These are phyloP conservation scores for Lateolabrax maculatus DNA, from an alignment of 2,797 vertebrate species.

Conservation along the genomic window DNA sequence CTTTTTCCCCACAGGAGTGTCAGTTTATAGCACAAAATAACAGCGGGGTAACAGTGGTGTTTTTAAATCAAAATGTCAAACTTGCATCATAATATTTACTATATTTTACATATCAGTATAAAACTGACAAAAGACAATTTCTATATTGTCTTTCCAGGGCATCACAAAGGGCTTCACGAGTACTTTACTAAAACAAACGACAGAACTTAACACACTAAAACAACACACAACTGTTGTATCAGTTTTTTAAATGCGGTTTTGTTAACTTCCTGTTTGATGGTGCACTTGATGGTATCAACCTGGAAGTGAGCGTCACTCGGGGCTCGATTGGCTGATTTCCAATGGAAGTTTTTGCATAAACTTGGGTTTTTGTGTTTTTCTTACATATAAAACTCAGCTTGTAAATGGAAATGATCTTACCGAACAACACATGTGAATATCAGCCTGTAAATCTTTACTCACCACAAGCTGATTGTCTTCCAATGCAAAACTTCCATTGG, in stretches of 20 bases:
- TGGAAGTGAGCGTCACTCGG: neutral
- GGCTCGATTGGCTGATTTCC: neutral
- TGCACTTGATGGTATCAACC: neutral
- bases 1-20: neutral
- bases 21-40: neutral
- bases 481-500: neutral
- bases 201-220: neutral
- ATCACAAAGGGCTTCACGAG: neutral
- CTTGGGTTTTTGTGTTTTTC: neutral
- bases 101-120: too few relatives aligned
- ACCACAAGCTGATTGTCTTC: neutral
- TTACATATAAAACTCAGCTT: neutral
- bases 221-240: neutral
- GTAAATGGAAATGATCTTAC: neutral
- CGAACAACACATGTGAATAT: neutral
- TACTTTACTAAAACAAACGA: neutral
- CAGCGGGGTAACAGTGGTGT: neutral
- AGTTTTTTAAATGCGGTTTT: neutral
- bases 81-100: neutral
- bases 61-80: neutral
- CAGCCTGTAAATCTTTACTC: neutral
- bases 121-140: neutral
- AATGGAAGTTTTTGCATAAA: neutral
- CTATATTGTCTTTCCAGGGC: neutral
- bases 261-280: constrained; percentile 14